A percentile compares a stretch with the other conserved stretches of the same genome.
Evolutionary conservation across 2,888 invertebrate species (phyloP).

Genomic region (Watsonalla binaria): DNA sequence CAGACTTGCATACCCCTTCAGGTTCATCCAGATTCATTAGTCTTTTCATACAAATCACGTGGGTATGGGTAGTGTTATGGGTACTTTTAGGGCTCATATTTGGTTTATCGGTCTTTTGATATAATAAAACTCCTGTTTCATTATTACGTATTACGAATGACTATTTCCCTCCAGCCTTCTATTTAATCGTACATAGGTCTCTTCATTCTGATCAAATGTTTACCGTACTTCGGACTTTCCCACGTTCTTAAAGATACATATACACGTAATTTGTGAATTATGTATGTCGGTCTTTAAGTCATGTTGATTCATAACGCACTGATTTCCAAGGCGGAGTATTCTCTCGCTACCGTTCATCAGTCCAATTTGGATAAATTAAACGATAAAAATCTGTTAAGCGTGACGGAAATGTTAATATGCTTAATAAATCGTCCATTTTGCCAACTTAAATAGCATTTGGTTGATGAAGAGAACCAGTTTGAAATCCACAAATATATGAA

Average conservation of each 20-base stretch:
- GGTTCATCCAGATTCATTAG: too few relatives aligned
- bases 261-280: background rate
- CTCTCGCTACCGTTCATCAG: background rate
- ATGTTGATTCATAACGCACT: background rate
- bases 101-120: too few relatives aligned
- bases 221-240: background rate
- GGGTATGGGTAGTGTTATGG: too few relatives aligned
- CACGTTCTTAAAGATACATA: background rate
- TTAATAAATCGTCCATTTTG: background rate
- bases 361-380: background rate
- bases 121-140: too few relatives aligned
- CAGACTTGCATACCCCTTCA: too few relatives aligned
- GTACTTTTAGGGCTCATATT: too few relatives aligned
- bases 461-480: background rate
- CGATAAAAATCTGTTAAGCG: background rate
- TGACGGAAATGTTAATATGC: slow-evolving; percentile 1
- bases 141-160: too few relatives aligned
- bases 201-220: too few relatives aligned
- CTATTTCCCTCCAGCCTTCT: too few relatives aligned
- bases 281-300: background rate
- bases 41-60: too few relatives aligned
- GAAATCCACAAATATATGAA: background rate
- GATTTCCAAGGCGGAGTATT: background rate
- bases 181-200: too few relatives aligned
- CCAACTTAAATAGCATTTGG: background rate